These are phyloP conservation scores for Acrobasis suavella DNA, from an alignment of 2,888 invertebrate species.

Conservation along the genomic window DNA sequence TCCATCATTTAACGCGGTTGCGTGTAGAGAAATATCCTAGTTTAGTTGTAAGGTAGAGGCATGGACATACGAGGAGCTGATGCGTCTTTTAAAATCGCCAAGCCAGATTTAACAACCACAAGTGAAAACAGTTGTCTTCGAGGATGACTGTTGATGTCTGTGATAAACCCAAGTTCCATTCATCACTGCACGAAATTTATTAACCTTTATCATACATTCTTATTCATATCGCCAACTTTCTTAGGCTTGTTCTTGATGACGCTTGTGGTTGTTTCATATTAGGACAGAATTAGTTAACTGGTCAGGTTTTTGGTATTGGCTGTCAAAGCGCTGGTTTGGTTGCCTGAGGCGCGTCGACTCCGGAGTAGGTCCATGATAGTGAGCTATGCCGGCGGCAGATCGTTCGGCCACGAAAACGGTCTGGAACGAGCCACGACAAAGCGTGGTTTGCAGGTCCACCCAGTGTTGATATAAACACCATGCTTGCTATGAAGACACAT, in stretches of 20 bases:
- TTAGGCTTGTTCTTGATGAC: conserved; percentile 7
- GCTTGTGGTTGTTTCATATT: conserved; percentile 17
- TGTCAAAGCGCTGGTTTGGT: conserved; percentile 5
- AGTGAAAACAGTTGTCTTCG: conserved; percentile 1
- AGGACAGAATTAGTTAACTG: conserved; percentile 11
- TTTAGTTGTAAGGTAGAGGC: conserved; percentile 45
- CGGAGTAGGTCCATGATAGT: conserved; percentile 11
- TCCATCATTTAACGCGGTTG: conserved; percentile 88
- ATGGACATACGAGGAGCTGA: conserved; percentile 30
- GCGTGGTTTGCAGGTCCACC: not conserved
- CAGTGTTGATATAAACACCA: not conserved
- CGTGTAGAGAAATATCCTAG: conserved; percentile 60
- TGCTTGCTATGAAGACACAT: too few relatives aligned
- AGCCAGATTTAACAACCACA: conserved; percentile 14
- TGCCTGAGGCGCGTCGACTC: conserved; percentile 16
- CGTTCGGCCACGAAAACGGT: conserved; percentile 15
- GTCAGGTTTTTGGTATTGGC: conserved; percentile 16
- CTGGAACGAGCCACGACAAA: not conserved
- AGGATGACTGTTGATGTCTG: conserved; percentile 12
- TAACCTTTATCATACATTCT: conserved; percentile 7
- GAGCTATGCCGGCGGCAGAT: conserved; percentile 14
- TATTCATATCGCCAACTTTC: conserved; percentile 8
- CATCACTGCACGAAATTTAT: conserved; percentile 17
- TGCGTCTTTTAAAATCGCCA: conserved; percentile 22
- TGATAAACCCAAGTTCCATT: conserved; percentile 18